Evolutionary conservation across 2,888 invertebrate species (phyloP).

Genomic region (Empis stercorea): DNA sequence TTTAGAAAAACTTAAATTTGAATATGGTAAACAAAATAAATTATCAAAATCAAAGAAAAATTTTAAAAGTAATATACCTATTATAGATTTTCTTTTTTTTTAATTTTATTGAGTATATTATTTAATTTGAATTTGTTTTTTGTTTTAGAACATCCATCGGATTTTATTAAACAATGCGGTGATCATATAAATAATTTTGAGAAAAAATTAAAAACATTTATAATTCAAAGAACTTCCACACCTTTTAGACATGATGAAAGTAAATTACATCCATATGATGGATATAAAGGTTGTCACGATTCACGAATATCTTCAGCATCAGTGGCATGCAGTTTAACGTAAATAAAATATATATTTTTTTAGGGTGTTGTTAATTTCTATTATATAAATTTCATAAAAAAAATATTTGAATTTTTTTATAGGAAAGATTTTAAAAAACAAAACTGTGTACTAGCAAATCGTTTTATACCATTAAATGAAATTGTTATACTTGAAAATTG

Average conservation of each 20-base stretch:
- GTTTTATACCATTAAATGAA: conserved; percentile 2
- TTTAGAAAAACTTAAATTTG: conserved; percentile 13
- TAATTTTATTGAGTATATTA: too few relatives aligned
- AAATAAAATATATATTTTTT: background rate
- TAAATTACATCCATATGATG: background rate
- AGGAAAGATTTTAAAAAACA: background rate
- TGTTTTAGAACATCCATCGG: too few relatives aligned
- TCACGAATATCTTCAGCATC: conserved; percentile 3
- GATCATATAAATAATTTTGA: background rate
- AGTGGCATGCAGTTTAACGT: conserved; percentile 5
- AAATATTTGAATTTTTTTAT: background rate
- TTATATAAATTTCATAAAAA: too few relatives aligned
- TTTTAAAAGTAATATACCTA: conserved; percentile 14
- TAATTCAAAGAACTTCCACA: background rate
- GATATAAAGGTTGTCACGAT: conserved; percentile 1
- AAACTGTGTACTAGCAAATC: conserved; percentile 1
- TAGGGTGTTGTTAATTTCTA: background rate
- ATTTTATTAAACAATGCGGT: background rate
- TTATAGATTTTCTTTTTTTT: too few relatives aligned
- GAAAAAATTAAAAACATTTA: background rate
- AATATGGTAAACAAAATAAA: conserved; percentile 20
- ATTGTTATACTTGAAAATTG: conserved; percentile 5
- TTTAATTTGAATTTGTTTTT: too few relatives aligned
- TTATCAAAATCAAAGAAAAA: conserved; percentile 19
- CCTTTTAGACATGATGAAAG: background rate